Evolutionary conservation across 92 coral and sea anemone genomes (phyloP).

Genomic region (Plumapathes pennacea): DNA sequence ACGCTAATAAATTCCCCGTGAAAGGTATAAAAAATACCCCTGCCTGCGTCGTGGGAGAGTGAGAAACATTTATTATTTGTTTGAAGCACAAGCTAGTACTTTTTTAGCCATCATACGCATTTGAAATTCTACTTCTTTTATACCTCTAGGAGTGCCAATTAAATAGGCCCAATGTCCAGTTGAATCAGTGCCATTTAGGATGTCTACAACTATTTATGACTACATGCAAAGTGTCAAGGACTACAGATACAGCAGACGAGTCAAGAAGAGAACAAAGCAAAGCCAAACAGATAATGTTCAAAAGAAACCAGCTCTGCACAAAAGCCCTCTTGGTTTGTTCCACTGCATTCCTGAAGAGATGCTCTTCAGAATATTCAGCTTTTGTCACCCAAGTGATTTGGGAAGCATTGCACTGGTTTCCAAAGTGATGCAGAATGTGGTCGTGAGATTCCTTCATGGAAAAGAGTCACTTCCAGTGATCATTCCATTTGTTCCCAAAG

Average conservation of each 20-base stretch:
- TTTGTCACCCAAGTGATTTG: constrained; percentile 66
- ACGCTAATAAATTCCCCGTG: too few species aligned
- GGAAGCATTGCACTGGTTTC: constrained; percentile 83
- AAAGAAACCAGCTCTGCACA: constrained; percentile 2
- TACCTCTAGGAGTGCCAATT: too few species aligned
- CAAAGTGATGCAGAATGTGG: constrained; percentile 66
- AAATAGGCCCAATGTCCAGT: too few species aligned
- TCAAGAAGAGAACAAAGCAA: constrained; percentile 11
- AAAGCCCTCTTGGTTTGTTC: constrained; percentile 65
- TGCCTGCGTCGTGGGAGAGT: too few species aligned
- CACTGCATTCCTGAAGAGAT: constrained; percentile 77
- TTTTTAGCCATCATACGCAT: too few species aligned
- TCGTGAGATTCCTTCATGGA: constrained; percentile 67
- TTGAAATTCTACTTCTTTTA: too few species aligned
- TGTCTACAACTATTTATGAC: constrained; percentile 62
- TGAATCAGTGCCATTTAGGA: not conserved
- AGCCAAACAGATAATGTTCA: constrained; percentile 2
- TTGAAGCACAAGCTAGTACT: too few species aligned
- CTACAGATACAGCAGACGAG: constrained; percentile 34
- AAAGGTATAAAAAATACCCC: too few species aligned
- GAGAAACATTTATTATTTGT: too few species aligned
- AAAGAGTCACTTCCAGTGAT: constrained; percentile 75
- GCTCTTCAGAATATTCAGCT: constrained; percentile 63
- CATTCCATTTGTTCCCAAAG: too few species aligned
- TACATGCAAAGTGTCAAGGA: constrained; percentile 88